A percentile compares a stretch with the other conserved stretches of the same genome.
These are phyloP conservation scores for Amazona guildingii DNA, from an alignment of 2,113 vertebrate species.

Conservation along the genomic window DNA sequence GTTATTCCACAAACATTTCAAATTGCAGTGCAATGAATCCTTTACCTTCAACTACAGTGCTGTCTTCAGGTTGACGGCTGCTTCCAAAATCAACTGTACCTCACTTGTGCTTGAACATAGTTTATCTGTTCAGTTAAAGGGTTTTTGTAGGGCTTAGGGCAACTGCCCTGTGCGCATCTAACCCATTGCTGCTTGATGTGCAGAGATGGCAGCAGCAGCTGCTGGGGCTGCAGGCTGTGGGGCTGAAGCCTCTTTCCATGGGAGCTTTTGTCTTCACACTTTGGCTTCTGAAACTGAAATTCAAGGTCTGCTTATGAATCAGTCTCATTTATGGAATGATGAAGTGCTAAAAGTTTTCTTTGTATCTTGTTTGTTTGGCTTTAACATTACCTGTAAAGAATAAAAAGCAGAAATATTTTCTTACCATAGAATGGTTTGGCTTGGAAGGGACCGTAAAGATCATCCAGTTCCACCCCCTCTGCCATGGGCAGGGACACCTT, in stretches of 20 bases:
- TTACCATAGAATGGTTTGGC: not conserved
- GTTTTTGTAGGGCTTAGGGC: not conserved
- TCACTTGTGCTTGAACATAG: not conserved
- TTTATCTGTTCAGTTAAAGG: not conserved
- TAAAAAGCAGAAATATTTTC: not conserved
- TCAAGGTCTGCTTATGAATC: not conserved
- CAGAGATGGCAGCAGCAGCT: not conserved
- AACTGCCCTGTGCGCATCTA: not conserved
- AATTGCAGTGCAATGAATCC: not conserved
- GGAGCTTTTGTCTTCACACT: not conserved
- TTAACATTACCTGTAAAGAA: not conserved
- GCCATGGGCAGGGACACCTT: not conserved
- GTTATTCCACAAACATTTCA: not conserved
- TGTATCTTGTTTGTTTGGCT: not conserved
- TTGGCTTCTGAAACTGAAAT: not conserved
- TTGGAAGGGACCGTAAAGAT: not conserved
- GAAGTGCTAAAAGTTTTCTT: not conserved
- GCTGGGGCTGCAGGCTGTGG: not conserved
- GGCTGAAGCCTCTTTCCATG: not conserved
- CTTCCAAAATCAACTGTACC: not conserved
- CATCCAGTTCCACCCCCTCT: not conserved
- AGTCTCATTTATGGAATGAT: not conserved
- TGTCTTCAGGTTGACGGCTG: not conserved
- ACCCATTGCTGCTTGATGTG: rapidly evolving
- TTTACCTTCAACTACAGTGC: not conserved